Evolutionary conservation across 1,140 invertebrate species (phyloP).

Genomic region (Cryptotermes secundus): DNA sequence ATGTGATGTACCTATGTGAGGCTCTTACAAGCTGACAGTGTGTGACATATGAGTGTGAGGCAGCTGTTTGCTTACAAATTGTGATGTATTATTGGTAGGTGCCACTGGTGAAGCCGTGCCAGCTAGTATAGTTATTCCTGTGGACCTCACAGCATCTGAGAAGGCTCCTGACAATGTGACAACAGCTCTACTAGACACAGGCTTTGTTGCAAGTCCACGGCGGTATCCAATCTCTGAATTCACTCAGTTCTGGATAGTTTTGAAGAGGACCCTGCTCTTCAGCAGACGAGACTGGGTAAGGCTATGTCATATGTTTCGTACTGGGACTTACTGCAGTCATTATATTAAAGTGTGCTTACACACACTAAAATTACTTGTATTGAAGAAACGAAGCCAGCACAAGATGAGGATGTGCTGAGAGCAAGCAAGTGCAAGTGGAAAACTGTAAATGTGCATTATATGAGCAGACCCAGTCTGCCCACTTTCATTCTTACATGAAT

Average conservation of each 20-base stretch:
- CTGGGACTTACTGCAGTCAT: neutral
- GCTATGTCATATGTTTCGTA: conserved; percentile 10
- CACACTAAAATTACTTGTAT: too few relatives aligned
- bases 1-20: too few relatives aligned
- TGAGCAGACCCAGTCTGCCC: too few relatives aligned
- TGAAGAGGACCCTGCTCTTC: conserved; percentile 76
- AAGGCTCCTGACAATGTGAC: conserved; percentile 59
- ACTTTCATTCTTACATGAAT: too few relatives aligned
- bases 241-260: conserved; percentile 77
- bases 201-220: conserved; percentile 55
- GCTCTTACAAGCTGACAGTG: too few relatives aligned
- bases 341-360: neutral
- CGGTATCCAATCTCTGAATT: conserved; percentile 76
- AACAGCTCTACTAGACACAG: conserved; percentile 63
- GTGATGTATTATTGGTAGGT: neutral
- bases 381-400: too few relatives aligned
- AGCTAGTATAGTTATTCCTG: conserved; percentile 51
- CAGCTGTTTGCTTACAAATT: too few relatives aligned
- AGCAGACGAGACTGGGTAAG: conserved; percentile 80
- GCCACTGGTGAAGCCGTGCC: conserved; percentile 54
- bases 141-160: conserved; percentile 44
- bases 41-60: too few relatives aligned
- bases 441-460: too few relatives aligned
- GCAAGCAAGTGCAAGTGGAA: too few relatives aligned
- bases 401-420: too few relatives aligned